A percentile compares a stretch with the other conserved stretches of the same genome.
These are phyloP conservation scores for Zaprionus kolodkinae DNA, from an alignment of 1,140 invertebrate species.

Conservation along the genomic window DNA sequence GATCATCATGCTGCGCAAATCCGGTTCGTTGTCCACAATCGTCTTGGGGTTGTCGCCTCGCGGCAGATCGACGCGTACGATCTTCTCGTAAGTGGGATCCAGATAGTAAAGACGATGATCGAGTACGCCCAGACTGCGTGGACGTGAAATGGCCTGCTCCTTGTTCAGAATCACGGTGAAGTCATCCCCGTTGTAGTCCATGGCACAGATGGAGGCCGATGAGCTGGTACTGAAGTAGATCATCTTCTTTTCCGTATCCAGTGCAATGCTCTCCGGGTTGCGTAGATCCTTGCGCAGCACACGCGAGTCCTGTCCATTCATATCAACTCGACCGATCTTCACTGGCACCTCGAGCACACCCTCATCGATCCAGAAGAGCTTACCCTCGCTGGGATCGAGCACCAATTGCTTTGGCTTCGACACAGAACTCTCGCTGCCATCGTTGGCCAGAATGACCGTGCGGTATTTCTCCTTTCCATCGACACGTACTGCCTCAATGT, in stretches of 20 bases:
- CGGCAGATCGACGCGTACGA: conserved; percentile 94
- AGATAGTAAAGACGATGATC: conserved; percentile 94
- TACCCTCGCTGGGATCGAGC: conserved; percentile 95
- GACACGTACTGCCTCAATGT: conserved; percentile 95
- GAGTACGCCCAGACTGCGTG: conserved; percentile 93
- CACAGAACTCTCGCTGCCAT: conserved; percentile 94
- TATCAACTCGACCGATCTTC: conserved; percentile 96
- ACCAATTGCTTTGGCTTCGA: conserved; percentile 94
- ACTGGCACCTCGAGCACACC: conserved; percentile 95
- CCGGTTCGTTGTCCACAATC: conserved; percentile 93
- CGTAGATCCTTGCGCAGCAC: conserved; percentile 89
- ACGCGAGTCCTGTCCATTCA: conserved; percentile 94
- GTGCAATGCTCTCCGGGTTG: conserved; percentile 92
- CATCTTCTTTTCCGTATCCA: conserved; percentile 93
- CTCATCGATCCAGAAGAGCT: conserved; percentile 98
- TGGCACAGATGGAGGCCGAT: conserved; percentile 89
- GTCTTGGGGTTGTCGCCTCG: conserved; percentile 90
- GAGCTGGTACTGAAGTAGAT: conserved; percentile 94
- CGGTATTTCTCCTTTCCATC: conserved; percentile 93
- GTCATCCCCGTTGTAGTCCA: conserved; percentile 91
- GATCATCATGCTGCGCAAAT: conserved; percentile 94
- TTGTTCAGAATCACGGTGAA: conserved; percentile 89
- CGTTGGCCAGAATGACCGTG: conserved; percentile 95
- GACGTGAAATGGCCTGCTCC: conserved; percentile 89
- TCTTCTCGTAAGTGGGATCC: conserved; percentile 95